phyloP scores from a whole-genome alignment of 2,888 invertebrate species.

The Drosophila yooni region DNA sequence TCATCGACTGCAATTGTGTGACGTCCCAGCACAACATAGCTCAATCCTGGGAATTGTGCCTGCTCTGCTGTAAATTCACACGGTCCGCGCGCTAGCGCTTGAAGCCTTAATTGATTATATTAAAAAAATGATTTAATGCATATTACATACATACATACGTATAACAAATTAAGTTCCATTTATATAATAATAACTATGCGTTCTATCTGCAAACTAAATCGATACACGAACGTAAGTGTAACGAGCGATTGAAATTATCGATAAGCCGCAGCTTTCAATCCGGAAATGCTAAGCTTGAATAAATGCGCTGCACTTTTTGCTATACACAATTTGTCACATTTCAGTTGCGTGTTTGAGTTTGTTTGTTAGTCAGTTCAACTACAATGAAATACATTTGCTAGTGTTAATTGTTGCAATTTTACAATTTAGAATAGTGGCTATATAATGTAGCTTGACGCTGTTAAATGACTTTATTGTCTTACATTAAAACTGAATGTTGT shows the following conservation, averaged over 20 bases:
- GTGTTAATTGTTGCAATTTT: constrained; percentile 52
- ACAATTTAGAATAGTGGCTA: constrained; percentile 42
- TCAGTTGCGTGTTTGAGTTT: constrained; percentile 36
- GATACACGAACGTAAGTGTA: constrained; percentile 15
- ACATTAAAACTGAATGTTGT: constrained; percentile 61
- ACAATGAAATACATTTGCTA: constrained; percentile 24
- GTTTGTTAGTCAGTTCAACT: constrained; percentile 11
- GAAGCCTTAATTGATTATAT: constrained; percentile 38
- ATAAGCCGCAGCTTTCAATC: constrained; percentile 26
- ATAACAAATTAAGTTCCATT: constrained; percentile 51
- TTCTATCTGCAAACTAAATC: constrained; percentile 21
- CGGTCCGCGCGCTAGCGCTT: constrained; percentile 13
- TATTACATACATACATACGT: constrained; percentile 43
- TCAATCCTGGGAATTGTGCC: constrained; percentile 13
- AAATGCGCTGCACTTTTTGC: constrained; percentile 54
- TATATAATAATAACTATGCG: constrained; percentile 45
- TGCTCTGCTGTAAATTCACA: constrained; percentile 8
- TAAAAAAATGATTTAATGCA: constrained; percentile 35
- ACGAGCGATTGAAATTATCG: constrained; percentile 28
- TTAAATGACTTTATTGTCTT: constrained; percentile 64
- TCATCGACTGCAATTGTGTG: constrained; percentile 23
- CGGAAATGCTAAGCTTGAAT: constrained; percentile 53
- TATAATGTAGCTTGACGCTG: constrained; percentile 42
- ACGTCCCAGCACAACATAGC: constrained; percentile 16
- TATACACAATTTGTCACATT: constrained; percentile 55